Base-by-base conservation (phyloP, 2,888 invertebrate genomes). In the Chymomyza fuscimana region DNA sequence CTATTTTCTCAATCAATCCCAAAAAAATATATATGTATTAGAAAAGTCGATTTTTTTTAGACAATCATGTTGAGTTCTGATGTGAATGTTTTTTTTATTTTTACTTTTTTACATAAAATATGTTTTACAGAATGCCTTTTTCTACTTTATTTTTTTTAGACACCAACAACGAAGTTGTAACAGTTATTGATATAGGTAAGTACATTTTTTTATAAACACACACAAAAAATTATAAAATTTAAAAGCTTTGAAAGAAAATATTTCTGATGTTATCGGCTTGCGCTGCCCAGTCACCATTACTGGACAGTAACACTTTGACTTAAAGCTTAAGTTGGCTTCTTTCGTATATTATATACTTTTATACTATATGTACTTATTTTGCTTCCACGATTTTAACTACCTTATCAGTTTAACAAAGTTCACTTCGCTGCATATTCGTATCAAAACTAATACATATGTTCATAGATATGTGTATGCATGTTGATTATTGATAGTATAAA, bases 171-270 rank as follows among this genome's bases (percentile, higher is more conserved):
- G 69, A 67, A 7, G 74, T 12, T 46, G 40, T 78, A 9, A 87
- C 75, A 19, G 72, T 87, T 63, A 85, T 85, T 63, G 77, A 87
- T 62, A 85, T 85, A 63, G 84, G 84, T 85, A 76, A 85, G 86
- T 80, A 9, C 29, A 19, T 63, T 7, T 32, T 32, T 7, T 5
- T 32, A 5, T 7, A 51, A 50, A 46, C 50, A 22, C n/a, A 29
- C 32, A 65, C 12, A 12, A 56, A 52, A 40, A 60, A 16, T 5
- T 40, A 2, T 12, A 40, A 3, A 5, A 40, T 12, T 12, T 40
- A 46, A 46, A 32, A 54, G 16, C 22, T 16, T 19, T 16, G 16
- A 6, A 51, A 16, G 0, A n/a, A 52, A 52, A 52, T 16, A 16
- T 52, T 52, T 52, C 16, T 52, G 6, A 52, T 52, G 54, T 19